These are phyloP conservation scores for Heliconius hewitsoni DNA, from an alignment of 1,140 invertebrate species.

Conservation along the genomic window DNA sequence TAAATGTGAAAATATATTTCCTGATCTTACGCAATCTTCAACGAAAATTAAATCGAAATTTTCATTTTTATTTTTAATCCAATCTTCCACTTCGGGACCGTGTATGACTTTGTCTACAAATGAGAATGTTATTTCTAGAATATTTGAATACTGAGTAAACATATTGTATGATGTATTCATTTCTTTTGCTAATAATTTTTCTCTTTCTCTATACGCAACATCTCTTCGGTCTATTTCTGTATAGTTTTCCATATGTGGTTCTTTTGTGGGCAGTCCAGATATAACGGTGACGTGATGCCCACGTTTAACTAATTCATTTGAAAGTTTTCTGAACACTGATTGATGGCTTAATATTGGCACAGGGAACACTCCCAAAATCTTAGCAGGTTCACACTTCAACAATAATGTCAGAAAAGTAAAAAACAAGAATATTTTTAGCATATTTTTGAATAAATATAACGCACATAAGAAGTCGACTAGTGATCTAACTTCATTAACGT, in stretches of 20 bases:
- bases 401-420: background rate
- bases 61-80: conserved; percentile 31
- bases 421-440: background rate
- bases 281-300: conserved; percentile 77
- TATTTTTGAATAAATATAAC: background rate
- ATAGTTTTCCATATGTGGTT: conserved; percentile 42
- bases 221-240: conserved; percentile 58
- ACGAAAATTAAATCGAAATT: conserved; percentile 47
- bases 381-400: conserved; percentile 17
- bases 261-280: conserved; percentile 58
- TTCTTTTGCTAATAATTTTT: conserved; percentile 23
- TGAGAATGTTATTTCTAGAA: background rate
- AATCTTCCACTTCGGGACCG: conserved; percentile 33
- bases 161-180: conserved; percentile 17
- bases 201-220: conserved; percentile 32
- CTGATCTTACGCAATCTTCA: conserved; percentile 39
- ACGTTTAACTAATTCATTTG: conserved; percentile 65
- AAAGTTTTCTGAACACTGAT: conserved; percentile 73
- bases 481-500: background rate
- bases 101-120: background rate
- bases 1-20: conserved; percentile 42
- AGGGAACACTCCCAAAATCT: conserved; percentile 79
- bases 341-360: conserved; percentile 82
- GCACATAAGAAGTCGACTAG: no score
- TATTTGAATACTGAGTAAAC: conserved; percentile 14